Conservation (phyloP, 1,140 invertebrate genomes). For the Neotoxoptera formosana region DNA sequence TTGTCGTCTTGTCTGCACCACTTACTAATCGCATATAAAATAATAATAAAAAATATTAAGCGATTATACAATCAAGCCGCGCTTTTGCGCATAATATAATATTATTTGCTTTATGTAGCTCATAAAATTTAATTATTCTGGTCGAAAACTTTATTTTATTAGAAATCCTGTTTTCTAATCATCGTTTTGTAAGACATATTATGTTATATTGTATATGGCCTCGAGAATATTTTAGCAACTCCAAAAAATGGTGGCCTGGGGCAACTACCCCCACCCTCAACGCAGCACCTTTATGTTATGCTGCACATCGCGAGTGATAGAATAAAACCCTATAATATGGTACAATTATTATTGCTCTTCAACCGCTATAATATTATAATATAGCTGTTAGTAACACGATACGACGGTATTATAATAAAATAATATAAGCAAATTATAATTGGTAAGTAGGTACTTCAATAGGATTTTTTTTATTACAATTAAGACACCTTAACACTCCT, state of each 20-base stretch:
- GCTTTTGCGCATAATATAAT: background rate
- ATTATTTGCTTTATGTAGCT: background rate
- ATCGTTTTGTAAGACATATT: background rate
- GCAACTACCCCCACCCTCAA: background rate
- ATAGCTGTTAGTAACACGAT: background rate
- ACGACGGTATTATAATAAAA: background rate
- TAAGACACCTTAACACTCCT: background rate
- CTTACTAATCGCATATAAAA: background rate
- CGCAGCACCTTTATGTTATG: background rate
- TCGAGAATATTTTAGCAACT: background rate
- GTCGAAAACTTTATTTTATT: background rate
- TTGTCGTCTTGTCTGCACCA: background rate
- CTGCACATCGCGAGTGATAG: background rate
- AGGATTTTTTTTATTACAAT: background rate
- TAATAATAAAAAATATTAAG: background rate
- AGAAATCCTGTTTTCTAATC: background rate
- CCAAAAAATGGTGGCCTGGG: background rate
- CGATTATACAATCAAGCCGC: background rate
- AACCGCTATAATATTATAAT: background rate
- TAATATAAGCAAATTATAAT: slow-evolving; percentile 5
- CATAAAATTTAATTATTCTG: background rate
- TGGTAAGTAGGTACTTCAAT: background rate
- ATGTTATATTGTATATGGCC: background rate
- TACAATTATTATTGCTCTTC: background rate
- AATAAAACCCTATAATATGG: background rate